Base-by-base conservation (phyloP, 2,797 vertebrate species). In the Notolabrus celidotus region DNA sequence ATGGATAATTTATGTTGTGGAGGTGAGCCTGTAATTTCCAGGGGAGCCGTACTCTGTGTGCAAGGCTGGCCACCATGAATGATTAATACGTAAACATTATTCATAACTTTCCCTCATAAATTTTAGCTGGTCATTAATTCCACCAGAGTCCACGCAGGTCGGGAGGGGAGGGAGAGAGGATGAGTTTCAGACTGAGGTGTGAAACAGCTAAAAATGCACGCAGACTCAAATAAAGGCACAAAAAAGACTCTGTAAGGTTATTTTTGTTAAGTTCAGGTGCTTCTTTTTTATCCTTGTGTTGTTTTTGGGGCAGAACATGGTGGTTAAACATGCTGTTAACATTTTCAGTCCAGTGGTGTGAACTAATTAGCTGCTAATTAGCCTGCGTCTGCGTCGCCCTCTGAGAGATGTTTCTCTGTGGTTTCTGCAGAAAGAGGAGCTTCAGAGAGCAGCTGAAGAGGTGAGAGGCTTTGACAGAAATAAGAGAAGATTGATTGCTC, bases 51-150 rank as follows among this genome's bases (percentile, higher is more conserved):
- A 38, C 65, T 71, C 74, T 77, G 15, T 57, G 62, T 79, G 86
- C 80, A 75, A 39, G 78, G 81, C 82, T 57, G 76, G 77, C 78
- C 80, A 51, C 72, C 79, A 89, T 90, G 49, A 91, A 92, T 88
- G 86, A 91, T 91, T 91, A 82, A 92, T 88, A 86, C 52, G 66
- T 84, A 88, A 90, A 92, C 88, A 89, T 88, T 88, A 91, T 92
- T 90, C 83, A 90, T 86, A 84, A 81, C 61, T 86, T 80, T 75
- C 56, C 55, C 70, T 83, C 84, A 82, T 90, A 73, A 86, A 88
- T 88, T 47, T 81, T 69, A 79, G 73, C 67, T 42, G 51, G 52
- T 55, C 34, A 66, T 88, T 85, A 77, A 83, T 76, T 77, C 54
- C 60, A 31, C 67, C 58, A 43, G 51, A 59, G 43, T 51, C 46